A percentile compares a stretch with the other conserved stretches of the same genome.
Conservation (phyloP, 2,797 vertebrate species). For the Anas georgica region DNA sequence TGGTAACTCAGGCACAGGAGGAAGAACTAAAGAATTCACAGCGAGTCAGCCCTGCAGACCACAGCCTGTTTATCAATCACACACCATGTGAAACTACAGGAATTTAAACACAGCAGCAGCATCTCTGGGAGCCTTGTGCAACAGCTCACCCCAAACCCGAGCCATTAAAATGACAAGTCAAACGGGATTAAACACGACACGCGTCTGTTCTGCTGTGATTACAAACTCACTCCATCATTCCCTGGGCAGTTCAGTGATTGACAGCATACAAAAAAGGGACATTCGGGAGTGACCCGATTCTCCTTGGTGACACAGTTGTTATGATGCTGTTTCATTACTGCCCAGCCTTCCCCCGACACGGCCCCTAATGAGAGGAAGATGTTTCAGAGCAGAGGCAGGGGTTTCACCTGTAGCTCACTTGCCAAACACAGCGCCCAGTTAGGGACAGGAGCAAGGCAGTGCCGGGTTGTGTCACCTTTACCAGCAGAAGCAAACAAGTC, state of each 20-base stretch:
- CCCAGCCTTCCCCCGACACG: no score
- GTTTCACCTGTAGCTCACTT: neutral
- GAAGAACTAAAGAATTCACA: neutral
- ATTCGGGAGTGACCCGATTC: neutral
- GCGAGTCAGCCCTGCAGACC: neutral
- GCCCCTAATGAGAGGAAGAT: neutral
- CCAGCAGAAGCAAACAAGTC: neutral
- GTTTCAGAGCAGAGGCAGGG: neutral
- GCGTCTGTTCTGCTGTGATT: neutral
- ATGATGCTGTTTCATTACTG: neutral
- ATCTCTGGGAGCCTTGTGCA: neutral
- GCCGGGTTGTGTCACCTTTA: neutral
- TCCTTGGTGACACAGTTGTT: neutral
- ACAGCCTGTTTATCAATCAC: neutral
- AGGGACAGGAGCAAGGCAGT: neutral
- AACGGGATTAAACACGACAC: slow-evolving; percentile 3
- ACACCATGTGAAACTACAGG: neutral
- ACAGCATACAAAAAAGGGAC: neutral
- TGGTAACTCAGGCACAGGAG: neutral
- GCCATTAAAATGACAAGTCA: slow-evolving; percentile 7
- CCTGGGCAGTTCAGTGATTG: neutral
- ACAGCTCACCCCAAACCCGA: neutral
- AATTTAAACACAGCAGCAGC: neutral
- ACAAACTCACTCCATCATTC: neutral
- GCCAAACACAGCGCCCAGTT: neutral